phyloP scores from a whole-genome alignment of 2,888 invertebrate genomes.

The Thymelicus lineola region DNA sequence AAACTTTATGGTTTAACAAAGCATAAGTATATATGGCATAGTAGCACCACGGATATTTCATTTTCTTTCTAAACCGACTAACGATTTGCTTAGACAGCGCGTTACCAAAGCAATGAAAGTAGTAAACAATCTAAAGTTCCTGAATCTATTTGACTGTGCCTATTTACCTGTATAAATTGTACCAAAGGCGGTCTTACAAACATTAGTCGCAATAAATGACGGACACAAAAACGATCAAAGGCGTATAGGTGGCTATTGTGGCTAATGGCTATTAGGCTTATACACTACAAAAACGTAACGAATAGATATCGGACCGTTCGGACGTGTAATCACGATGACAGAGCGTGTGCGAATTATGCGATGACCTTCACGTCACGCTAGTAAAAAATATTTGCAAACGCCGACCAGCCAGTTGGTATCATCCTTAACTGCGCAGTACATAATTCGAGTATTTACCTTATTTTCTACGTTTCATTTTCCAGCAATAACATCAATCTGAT shows the following conservation, averaged over 20 bases:
- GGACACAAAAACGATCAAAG: constrained; percentile 14
- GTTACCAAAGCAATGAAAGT: too few relatives aligned
- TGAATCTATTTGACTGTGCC: too few relatives aligned
- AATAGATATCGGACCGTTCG: constrained; percentile 42
- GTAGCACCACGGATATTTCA: too few relatives aligned
- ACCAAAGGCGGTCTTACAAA: too few relatives aligned
- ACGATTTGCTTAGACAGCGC: too few relatives aligned
- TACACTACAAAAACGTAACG: constrained; percentile 27
- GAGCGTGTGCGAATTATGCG: constrained; percentile 49
- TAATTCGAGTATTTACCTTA: background rate
- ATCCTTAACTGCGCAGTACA: constrained; percentile 52
- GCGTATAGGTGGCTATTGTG: constrained; percentile 11
- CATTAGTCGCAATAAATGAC: background rate
- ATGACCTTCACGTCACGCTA: constrained; percentile 56
- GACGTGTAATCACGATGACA: constrained; percentile 42
- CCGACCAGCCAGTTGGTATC: constrained; percentile 45
- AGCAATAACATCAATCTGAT: too few relatives aligned
- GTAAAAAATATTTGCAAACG: constrained; percentile 57
- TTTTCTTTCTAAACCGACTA: too few relatives aligned
- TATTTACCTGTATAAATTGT: too few relatives aligned
- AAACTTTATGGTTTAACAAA: too few relatives aligned
- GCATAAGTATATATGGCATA: too few relatives aligned
- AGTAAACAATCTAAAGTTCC: too few relatives aligned
- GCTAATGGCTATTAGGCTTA: background rate
- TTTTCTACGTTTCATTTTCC: background rate